phyloP scores from a whole-genome alignment of 2,888 invertebrate genomes.

The Clostera curtula region DNA sequence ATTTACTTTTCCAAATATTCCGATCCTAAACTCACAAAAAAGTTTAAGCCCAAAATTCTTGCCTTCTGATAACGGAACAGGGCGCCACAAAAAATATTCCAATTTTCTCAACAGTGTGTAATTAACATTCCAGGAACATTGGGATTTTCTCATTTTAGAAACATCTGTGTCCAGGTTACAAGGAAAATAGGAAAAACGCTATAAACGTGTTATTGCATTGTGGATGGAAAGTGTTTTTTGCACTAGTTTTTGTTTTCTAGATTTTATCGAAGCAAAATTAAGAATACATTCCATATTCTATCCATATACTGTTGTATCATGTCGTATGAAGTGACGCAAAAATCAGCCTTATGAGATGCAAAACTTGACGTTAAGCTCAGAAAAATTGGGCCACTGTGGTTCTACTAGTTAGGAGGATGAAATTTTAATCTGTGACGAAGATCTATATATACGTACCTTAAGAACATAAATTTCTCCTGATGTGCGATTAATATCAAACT shows the following conservation, averaged over 20 bases:
- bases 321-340: too few species aligned
- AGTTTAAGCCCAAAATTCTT: conserved; percentile 17
- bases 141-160: conserved; percentile 38
- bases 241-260: too few species aligned
- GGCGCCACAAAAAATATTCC: conserved; percentile 16
- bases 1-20: conserved; percentile 18
- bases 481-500: conserved; percentile 96
- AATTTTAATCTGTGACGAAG: too few species aligned
- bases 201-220: conserved; percentile 49
- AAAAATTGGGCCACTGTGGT: too few species aligned
- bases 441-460: conserved; percentile 87
- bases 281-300: too few species aligned
- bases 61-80: conserved; percentile 10
- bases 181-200: conserved; percentile 42
- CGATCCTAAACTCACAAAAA: conserved; percentile 20
- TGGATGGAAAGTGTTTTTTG: conserved; percentile 46
- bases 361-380: too few species aligned
- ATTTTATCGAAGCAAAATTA: too few species aligned
- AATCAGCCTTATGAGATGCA: too few species aligned
- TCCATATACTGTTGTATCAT: too few species aligned
- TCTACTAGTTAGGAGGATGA: too few species aligned
- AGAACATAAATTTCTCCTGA: conserved; percentile 96
- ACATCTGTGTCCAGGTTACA: conserved; percentile 38
- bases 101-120: conserved; percentile 22
- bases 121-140: conserved; percentile 37